Evolutionary conservation across 2,113 vertebrate genomes (phyloP).

Genomic region (Ploceus nigricollis): DNA sequence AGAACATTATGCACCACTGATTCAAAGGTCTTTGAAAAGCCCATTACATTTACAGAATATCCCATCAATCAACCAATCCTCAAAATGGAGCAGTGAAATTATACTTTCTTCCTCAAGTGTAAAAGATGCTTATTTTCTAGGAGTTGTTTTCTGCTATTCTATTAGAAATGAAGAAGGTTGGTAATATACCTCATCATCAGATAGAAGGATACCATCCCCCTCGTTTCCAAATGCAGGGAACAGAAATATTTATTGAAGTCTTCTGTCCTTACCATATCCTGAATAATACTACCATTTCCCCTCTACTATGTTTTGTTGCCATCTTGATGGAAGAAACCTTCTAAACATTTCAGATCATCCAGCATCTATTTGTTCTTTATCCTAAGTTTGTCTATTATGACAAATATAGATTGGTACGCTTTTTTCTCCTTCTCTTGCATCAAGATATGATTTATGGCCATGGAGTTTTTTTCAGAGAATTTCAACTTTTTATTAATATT

Average conservation of each 20-base stretch:
- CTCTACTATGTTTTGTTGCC: not conserved
- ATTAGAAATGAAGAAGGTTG: not conserved
- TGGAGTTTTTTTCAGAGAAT: not conserved
- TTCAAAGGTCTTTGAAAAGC: constrained; percentile 16
- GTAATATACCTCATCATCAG: not conserved
- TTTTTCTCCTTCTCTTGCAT: not conserved
- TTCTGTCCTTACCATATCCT: not conserved
- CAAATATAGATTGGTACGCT: not conserved
- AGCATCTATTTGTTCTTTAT: not conserved
- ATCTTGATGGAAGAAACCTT: not conserved
- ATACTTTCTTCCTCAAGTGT: not conserved
- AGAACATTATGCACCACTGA: not conserved
- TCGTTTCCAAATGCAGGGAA: not conserved
- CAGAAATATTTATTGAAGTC: not conserved
- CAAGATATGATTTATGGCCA: not conserved
- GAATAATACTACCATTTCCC: not conserved
- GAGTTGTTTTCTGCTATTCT: not conserved
- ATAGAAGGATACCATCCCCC: not conserved
- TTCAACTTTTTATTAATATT: not conserved
- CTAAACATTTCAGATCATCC: not conserved
- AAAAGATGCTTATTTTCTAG: not conserved
- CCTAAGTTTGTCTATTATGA: not conserved
- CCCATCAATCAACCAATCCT: not conserved
- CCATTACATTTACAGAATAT: not conserved
- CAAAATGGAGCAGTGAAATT: not conserved